Evolutionary conservation across 1,140 invertebrate genomes (phyloP), one percentile per base, ranked within the genome.

Genomic region (Aphidius ervi): DNA sequence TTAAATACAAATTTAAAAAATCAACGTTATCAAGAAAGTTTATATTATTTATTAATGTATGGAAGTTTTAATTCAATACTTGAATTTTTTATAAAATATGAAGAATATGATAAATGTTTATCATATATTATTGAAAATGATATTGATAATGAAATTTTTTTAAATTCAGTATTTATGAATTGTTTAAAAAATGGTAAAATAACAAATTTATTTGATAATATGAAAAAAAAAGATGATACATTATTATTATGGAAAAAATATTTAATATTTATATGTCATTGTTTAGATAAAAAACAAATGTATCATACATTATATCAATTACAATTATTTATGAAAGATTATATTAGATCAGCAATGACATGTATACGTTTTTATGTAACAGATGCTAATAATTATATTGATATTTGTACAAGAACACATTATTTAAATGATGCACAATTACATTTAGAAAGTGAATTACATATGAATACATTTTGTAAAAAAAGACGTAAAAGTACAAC

Each of bases 1-100:
- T 7, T 62, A 6, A 64, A 49, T 41, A 59, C 52, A 55, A 64
- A 61, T 43, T 50, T 63, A 20, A 56, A 59, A 56, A 71, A 63
- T 47, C 39, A 85, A 58, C 85, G 85, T 61, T 90, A 89, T 65
- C 82, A 86, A 53, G 88, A 91, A 71, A 89, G 87, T 65, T 68
- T 89, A 1, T 88, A 87, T 70, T 91, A 92, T 75, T 74, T 92
- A 5, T 78, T 81, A 0, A 86, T 82, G 55, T 92, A 91, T 70
- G 90, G 88, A 5, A 88, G 84, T 23, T 83, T 84, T 62, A 77
- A 80, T 3, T 84, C 85, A 5, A 84, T 88, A n/a, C 79, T 91
- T 23, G 81, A 84, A 49, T 92, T 91, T 68, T 86, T 87, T 58
- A 78, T 90, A 58, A 84, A 84, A 58, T 84, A 89, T 20, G 81